phyloP scores from a whole-genome alignment of 1,140 invertebrate species.

The Nymphalis io region DNA sequence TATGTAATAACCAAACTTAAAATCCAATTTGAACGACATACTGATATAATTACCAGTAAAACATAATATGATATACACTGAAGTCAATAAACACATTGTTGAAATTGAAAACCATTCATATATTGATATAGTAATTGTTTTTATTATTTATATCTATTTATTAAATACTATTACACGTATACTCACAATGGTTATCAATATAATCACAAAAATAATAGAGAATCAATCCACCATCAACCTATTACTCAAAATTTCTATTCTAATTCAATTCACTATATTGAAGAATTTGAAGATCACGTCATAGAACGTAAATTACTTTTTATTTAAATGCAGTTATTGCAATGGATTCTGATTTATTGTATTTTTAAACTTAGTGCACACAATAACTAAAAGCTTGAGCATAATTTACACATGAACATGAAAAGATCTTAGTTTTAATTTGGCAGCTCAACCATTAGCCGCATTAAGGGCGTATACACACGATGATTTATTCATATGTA shows the following conservation, averaged over 20 bases:
- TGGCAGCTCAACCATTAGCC: not conserved
- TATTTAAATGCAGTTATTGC: slow-evolving; percentile 27
- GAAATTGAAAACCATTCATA: not conserved
- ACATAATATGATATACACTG: slow-evolving; percentile 15
- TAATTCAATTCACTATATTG: slow-evolving; percentile 24
- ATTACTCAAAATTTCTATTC: slow-evolving; percentile 34
- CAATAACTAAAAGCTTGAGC: not conserved
- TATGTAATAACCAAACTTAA: not conserved
- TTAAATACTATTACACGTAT: not conserved
- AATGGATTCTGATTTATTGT: slow-evolving; percentile 25
- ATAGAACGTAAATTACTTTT: slow-evolving; percentile 31
- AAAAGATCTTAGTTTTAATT: not conserved
- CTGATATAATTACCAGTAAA: slow-evolving; percentile 3
- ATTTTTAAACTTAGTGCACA: slow-evolving; percentile 22
- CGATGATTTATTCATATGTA: too few species aligned
- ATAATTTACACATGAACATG: not conserved
- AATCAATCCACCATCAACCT: slow-evolving; percentile 46
- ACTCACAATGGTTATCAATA: slow-evolving; percentile 25
- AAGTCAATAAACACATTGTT: slow-evolving; percentile 21
- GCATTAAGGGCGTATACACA: too few species aligned
- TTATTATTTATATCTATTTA: not conserved
- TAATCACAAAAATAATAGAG: slow-evolving; percentile 26
- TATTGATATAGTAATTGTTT: not conserved
- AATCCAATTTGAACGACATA: not conserved
- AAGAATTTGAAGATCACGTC: slow-evolving; percentile 28